Evolutionary conservation across 2,113 vertebrate species (phyloP), one percentile per base, ranked within the genome.

Genomic region (Macroglossus sobrinus): DNA sequence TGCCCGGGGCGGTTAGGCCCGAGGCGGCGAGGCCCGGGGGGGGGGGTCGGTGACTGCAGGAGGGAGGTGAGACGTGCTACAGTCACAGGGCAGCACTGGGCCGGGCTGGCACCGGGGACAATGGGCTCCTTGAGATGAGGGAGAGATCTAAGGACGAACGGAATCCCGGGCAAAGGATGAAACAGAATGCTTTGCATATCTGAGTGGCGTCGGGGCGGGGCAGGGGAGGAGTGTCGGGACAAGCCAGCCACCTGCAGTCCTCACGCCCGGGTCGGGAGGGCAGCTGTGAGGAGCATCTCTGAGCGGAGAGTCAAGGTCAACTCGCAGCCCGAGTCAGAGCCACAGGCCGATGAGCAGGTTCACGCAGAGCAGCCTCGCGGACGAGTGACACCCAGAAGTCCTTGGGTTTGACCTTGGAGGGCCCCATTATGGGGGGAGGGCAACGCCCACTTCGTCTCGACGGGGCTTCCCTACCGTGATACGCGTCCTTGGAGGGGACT

Each of bases 351-450:
- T 94, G 76, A 96, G 81, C 40, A 21, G 66, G 69, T 95, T 92
- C 95, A 85, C 57, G 68, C 55, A 97, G 92, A 95, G 59, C 43
- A 91, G 87, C 88, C 89, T 87, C 30, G 86, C 91, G 88, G 95
- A 96, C 79, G 21, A 76, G 78, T 19, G 89, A 75, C 18, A 89
- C 64, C 92, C 84, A 75, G 89, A 92, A 85, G 84, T 63, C 94
- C 97, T 96, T 96, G 89, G 71, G 55, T 64, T 69, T 97, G 88
- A 97, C 64, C 88, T 40, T 50, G 91, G 84, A 96, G 92, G 82
- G 16, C 53, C 38, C 84, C 96, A 89, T 89, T 89, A 19, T 7
- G 95, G 74, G 0, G 79, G 92, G 82, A 97, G 80, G 12, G 78
- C n/a, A n/a, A 69, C 28, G 71, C 19, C 86, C 90, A 75, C 81